A percentile compares a stretch with the other conserved stretches of the same genome.
Conservation (phyloP, 2,888 invertebrate genomes). For the Drosophila rubida region DNA sequence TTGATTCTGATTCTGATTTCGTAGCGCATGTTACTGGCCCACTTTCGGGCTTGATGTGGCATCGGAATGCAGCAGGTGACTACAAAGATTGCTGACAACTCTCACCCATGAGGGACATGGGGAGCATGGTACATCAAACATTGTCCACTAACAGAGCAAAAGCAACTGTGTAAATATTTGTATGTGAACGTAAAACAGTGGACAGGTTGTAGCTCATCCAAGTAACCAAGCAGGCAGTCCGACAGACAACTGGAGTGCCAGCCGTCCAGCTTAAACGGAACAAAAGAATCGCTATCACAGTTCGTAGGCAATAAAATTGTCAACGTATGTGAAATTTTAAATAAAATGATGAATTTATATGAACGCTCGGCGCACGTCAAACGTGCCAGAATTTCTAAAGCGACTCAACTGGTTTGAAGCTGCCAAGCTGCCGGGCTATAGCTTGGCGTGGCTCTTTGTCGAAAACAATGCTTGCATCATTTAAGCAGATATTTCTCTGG, state of each 20-base stretch:
- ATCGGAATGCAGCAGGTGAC: constrained; percentile 60
- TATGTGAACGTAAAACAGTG: constrained; percentile 63
- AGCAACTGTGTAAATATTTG: constrained; percentile 74
- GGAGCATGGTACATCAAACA: constrained; percentile 41
- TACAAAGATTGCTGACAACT: constrained; percentile 70
- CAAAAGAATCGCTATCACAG: constrained; percentile 48
- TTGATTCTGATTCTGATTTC: constrained; percentile 38
- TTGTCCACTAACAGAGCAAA: constrained; percentile 56
- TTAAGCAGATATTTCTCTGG: constrained; percentile 37
- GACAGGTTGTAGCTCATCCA: constrained; percentile 25
- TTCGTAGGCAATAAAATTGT: constrained; percentile 73
- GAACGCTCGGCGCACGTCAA: constrained; percentile 43
- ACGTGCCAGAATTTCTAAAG: constrained; percentile 73
- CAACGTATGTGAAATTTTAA: constrained; percentile 76
- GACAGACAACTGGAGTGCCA: constrained; percentile 17
- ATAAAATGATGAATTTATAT: constrained; percentile 79
- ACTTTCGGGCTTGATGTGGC: constrained; percentile 62
- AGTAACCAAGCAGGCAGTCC: constrained; percentile 16
- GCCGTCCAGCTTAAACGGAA: constrained; percentile 36
- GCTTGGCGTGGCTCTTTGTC: constrained; percentile 15
- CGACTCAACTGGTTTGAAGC: constrained; percentile 33
- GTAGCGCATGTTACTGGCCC: constrained; percentile 71
- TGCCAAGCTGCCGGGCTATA: constrained; percentile 18
- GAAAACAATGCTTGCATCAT: constrained; percentile 55
- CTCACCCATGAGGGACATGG: constrained; percentile 54